Evolutionary conservation across 2,797 vertebrate species (phyloP), one percentile per base, ranked within the genome.

Genomic region (Myotis planiceps): DNA sequence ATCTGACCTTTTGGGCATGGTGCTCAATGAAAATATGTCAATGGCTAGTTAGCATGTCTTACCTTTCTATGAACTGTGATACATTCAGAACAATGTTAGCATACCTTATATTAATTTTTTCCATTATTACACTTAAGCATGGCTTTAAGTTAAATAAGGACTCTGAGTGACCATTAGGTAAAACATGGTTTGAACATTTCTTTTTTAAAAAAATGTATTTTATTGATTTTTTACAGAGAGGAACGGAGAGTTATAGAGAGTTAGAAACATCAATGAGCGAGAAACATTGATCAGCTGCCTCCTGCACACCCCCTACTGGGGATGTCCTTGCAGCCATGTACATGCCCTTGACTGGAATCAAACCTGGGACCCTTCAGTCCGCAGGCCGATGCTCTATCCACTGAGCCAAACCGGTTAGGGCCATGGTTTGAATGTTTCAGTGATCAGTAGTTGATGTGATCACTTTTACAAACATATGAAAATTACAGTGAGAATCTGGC

Each of bases 1-100:
- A 94, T 92, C 25, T 95, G 63, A 82, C 80, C 45, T 96, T 96
- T 96, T 58, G 68, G 51, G 16, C 16, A 66, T 86, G 66, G 66
- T 47, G 6, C 9, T 72, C 32, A 47, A 88, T 65, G 21, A 89
- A 74, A 80, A 95, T 89, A 45, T 80, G 32, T 75, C 78, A 88
- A 53, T 37, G 29, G 25, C 49, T 94, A 21, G 53, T 94, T 92
- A 93, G n/a, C 9, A 29, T 63, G 39, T 19, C 49, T 82, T 34
- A 51, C 25, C 58, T 92, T 86, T 68, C 6, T 94, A 45, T 32
- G 29, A 88, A 88, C 4, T 88, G 58, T 88, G 58, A 85, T 88
- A 92, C 88, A 96, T 76, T 94, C n/a, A 65, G 23, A 96, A 66
- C 39, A 95, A 72, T 90, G 12, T 39, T 85, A 82, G 18, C 4